Percentiles rank a stretch among this genome's conserved stretches.
Evolutionary conservation across 2,888 invertebrate genomes (phyloP).

Genomic region (Hirtodrosophila duncani): DNA sequence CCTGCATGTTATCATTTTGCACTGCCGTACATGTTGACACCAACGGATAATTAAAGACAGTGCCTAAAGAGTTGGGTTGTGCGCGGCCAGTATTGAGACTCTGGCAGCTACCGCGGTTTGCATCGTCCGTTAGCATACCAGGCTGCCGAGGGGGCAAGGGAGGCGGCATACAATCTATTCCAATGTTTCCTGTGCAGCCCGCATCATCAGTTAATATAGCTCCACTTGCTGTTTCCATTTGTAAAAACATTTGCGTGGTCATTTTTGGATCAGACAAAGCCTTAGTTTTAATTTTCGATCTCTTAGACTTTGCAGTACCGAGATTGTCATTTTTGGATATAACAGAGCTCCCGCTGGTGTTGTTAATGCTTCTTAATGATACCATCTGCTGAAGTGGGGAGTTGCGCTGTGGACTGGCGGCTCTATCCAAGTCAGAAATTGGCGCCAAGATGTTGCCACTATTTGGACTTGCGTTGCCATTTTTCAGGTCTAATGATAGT

Average conservation of each 20-base stretch:
- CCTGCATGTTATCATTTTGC: conserved; percentile 76
- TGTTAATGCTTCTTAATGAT: conserved; percentile 7
- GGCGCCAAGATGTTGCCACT: conserved; percentile 55
- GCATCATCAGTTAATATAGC: conserved; percentile 35
- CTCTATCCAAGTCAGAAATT: conserved; percentile 77
- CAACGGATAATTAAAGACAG: conserved; percentile 77
- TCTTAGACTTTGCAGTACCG: conserved; percentile 47
- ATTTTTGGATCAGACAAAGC: conserved; percentile 79
- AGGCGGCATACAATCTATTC: conserved; percentile 78
- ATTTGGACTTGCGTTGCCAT: conserved; percentile 42
- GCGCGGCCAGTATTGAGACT: conserved; percentile 66
- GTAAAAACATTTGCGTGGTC: conserved; percentile 78
- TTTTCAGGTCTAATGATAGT: conserved; percentile 58
- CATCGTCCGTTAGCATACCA: conserved; percentile 77
- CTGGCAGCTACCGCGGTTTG: conserved; percentile 66
- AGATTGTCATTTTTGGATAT: conserved; percentile 28
- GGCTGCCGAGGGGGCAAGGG: conserved; percentile 82
- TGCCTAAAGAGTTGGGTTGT: conserved; percentile 77
- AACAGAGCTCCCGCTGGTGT: conserved; percentile 1
- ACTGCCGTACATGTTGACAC: conserved; percentile 78
- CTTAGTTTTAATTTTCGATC: conserved; percentile 77
- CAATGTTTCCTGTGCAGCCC: conserved; percentile 23
- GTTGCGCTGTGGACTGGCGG: conserved; percentile 60
- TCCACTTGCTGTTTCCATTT: conserved; percentile 74
- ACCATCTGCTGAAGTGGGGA: conserved; percentile 39